Base-by-base conservation (phyloP, 2,113 vertebrate species). In the Sula dactylatra region DNA sequence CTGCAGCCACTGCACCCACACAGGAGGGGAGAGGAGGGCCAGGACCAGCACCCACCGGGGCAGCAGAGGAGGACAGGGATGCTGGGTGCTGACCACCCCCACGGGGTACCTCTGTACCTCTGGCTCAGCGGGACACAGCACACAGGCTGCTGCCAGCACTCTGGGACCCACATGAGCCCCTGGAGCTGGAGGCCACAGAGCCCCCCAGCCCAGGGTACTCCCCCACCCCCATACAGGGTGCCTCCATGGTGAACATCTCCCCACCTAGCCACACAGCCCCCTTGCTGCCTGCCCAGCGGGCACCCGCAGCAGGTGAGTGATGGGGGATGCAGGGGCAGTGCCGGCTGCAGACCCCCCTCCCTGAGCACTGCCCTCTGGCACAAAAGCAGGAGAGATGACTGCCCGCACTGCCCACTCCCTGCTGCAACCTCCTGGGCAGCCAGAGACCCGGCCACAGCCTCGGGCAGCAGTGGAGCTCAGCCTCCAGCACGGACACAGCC, bases 281-380 rank as follows among this genome's bases (percentile, higher is more conserved):
- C 95, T 97, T 81, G 96, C 98, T 66, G 94, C 98, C 12, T 34
- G 95, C 71, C 94, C 97, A 1, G 38, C 40, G 42, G 72, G 45
- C 40, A 98, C 97, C 52, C 55, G 70, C 42, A 56, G 85, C 95
- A 96, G 97, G 98, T 98, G 96, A n/a, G 67, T 2, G 3, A 55
- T 25, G 9, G 55, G n/a, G 26, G 29, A 45, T 6, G 1, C 12
- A 22, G 13, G 27, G 32, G 36, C 40, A 84, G 45, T 5, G 4
- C 22, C 2, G 0, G 55, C n/a, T 31, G 49, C 1, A 0, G 34
- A n/a, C 13, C 3, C 45, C 71, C 16, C 14, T 13, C 14, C 22
- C 74, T 15, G 20, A 50, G 27, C 58, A 9, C 16, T 36, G 24
- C 15, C 4, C 25, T 4, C 21, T 0, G 1, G 29, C 21, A 47